These are phyloP conservation scores for Cyphomyrus discorhynchus DNA, from an alignment of 2,113 vertebrate genomes.

Conservation along the genomic window DNA sequence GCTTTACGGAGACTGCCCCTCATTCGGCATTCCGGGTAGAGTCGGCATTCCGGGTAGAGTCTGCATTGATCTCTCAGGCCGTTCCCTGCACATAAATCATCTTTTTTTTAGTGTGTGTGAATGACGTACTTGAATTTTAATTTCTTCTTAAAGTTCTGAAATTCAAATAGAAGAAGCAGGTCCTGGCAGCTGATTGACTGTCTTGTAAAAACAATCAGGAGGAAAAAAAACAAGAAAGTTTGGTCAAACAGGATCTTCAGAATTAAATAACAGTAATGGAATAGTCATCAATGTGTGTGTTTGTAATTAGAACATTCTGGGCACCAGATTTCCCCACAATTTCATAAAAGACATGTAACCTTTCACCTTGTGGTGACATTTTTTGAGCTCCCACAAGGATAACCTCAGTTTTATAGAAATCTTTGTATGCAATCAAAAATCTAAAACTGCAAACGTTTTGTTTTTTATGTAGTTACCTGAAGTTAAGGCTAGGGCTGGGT, in stretches of 20 bases:
- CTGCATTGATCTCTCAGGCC: neutral
- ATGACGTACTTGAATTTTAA: neutral
- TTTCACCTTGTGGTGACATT: neutral
- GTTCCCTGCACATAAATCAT: neutral
- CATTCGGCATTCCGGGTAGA: neutral
- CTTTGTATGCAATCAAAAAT: no score
- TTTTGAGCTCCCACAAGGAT: neutral
- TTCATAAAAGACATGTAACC: neutral
- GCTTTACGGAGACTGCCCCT: neutral
- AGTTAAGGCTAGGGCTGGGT: neutral
- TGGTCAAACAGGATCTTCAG: neutral
- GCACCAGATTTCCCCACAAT: neutral
- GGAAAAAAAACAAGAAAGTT: neutral
- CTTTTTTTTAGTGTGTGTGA: neutral
- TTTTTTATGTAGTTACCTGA: neutral
- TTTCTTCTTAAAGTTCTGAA: neutral
- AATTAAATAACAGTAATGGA: neutral
- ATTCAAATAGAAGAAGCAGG: neutral
- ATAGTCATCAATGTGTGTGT: neutral
- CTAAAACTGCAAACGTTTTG: neutral
- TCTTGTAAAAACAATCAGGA: neutral
- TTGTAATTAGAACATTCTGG: neutral
- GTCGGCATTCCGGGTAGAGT: neutral
- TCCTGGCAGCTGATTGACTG: neutral
- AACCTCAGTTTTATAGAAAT: neutral